Conservation (phyloP, 1,140 invertebrate genomes). For the Drosophila tristis region DNA sequence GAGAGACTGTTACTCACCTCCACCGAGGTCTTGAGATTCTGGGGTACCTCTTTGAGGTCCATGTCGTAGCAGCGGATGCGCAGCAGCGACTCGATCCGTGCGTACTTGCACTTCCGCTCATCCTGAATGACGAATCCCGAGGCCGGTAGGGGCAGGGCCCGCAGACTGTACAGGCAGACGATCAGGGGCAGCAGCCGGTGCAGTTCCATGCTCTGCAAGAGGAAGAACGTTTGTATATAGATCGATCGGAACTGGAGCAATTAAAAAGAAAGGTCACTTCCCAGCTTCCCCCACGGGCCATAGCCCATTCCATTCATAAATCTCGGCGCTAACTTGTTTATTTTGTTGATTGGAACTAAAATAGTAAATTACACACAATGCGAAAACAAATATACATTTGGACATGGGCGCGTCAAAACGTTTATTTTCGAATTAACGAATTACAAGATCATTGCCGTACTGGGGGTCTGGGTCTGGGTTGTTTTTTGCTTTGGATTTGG, state of each 20-base stretch:
- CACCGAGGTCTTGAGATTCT: constrained; percentile 85
- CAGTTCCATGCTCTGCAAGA: constrained; percentile 74
- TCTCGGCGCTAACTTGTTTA: constrained; percentile 59
- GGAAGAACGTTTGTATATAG: constrained; percentile 5
- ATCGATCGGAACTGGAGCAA: not conserved
- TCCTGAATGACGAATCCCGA: constrained; percentile 57
- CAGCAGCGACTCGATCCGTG: constrained; percentile 85
- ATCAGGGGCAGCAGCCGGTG: constrained; percentile 64
- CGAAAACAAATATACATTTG: constrained; percentile 1
- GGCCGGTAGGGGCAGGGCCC: constrained; percentile 46
- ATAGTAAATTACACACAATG: constrained; percentile 57
- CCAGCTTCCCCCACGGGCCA: no score
- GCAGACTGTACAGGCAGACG: constrained; percentile 52
- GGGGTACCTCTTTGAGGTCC: constrained; percentile 85
- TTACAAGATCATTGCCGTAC: constrained; percentile 78
- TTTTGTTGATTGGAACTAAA: constrained; percentile 38
- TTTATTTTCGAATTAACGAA: constrained; percentile 80
- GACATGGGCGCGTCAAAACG: constrained; percentile 46
- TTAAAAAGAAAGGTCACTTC: no score
- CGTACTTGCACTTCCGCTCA: constrained; percentile 84
- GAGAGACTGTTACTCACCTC: constrained; percentile 84
- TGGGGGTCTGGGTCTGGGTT: constrained; percentile 31
- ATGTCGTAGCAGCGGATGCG: constrained; percentile 85
- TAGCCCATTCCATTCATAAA: constrained; percentile 12
- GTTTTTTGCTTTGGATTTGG: constrained; percentile 10